These are phyloP conservation scores for Poeciliopsis prolifica DNA, from an alignment of 2,113 vertebrate species.

Conservation along the genomic window DNA sequence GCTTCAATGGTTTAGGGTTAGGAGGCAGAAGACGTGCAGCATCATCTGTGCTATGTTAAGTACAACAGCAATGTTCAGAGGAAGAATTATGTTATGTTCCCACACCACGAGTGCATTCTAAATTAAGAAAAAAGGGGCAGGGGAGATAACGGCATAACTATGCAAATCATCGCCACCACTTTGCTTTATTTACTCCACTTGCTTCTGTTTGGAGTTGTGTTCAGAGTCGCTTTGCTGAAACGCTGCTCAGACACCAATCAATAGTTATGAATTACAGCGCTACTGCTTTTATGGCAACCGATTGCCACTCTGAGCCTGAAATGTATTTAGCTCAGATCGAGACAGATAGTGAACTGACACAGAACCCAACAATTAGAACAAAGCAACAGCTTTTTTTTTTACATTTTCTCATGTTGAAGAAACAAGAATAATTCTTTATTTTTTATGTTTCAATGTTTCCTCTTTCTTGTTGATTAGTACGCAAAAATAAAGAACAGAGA, in stretches of 20 bases:
- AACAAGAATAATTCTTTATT: not conserved
- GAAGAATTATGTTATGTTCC: constrained; percentile 5
- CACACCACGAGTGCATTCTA: constrained; percentile 12
- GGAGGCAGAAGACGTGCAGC: constrained; percentile 2
- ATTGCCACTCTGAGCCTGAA: constrained; percentile 20
- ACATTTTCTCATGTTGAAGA: not conserved
- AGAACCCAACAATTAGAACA: constrained; percentile 10
- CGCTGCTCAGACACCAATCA: constrained; percentile 57
- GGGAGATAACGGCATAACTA: constrained; percentile 10
- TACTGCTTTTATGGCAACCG: constrained; percentile 44
- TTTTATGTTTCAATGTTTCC: not conserved
- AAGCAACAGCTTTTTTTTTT: not conserved
- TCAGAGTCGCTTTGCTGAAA: constrained; percentile 47
- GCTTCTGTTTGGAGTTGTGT: constrained; percentile 8
- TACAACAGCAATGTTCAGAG: constrained; percentile 20
- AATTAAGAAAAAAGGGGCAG: constrained; percentile 19
- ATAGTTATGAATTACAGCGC: constrained; percentile 62
- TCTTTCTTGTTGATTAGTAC: constrained; percentile 29
- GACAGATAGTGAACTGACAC: constrained; percentile 23
- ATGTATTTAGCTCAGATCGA: constrained; percentile 37
- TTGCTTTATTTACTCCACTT: constrained; percentile 37
- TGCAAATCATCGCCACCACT: constrained; percentile 20
- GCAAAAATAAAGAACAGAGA: constrained; percentile 64
- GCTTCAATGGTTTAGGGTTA: too few relatives aligned
- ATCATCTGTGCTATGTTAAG: constrained; percentile 2